phyloP scores from a whole-genome alignment of 2,888 invertebrate genomes.

The Drosophila mercatorum region DNA sequence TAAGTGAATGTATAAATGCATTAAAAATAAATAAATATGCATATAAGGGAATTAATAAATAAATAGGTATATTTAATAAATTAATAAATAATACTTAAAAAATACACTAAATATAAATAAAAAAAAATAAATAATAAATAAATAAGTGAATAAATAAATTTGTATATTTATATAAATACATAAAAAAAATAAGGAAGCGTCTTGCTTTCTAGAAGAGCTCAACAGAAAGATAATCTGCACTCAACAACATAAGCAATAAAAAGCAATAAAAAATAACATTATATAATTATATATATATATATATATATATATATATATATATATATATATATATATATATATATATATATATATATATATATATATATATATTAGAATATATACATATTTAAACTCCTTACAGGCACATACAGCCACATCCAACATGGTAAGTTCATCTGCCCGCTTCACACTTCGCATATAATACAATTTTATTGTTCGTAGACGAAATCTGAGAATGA shows the following conservation, averaged over 20 bases:
- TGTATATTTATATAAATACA: background rate
- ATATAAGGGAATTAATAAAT: background rate
- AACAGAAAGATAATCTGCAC: no score
- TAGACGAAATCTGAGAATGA: background rate
- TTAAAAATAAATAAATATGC: background rate
- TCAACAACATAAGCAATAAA: no score
- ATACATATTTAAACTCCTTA: no score
- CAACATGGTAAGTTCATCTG: background rate
- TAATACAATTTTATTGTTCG: slow-evolving; percentile 1
- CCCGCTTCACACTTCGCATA: background rate
- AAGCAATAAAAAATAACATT: no score
- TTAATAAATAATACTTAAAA: background rate
- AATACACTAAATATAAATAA: background rate
- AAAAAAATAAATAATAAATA: background rate
- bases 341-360: no score
- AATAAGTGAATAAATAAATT: background rate
- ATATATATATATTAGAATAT: no score
- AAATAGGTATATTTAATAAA: background rate
- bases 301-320: no score
- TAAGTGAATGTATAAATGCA: background rate
- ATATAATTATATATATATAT: no score
- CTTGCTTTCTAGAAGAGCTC: no score
- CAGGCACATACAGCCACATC: no score
- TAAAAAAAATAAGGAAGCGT: background rate
- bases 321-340: no score